phyloP scores from a whole-genome alignment of 2,888 invertebrate genomes.

The Caenorhabditis doughertyi region DNA sequence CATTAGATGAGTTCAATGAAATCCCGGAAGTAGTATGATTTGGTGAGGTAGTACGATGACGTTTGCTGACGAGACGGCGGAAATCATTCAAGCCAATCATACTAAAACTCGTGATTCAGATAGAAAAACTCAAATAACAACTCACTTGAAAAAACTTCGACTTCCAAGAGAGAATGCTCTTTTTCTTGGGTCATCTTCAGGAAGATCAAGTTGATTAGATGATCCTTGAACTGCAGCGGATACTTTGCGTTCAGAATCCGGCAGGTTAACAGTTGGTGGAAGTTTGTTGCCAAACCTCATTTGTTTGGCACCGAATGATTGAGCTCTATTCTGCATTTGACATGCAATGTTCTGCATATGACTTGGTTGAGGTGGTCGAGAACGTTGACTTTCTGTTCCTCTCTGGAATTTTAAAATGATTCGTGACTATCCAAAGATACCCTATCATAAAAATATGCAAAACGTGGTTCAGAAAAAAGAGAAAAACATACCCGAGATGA shows the following conservation, averaged over 20 bases:
- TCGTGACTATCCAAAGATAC: neutral
- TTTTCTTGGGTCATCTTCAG: constrained; percentile 73
- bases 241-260: constrained; percentile 38
- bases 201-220: constrained; percentile 43
- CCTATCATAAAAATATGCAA: neutral
- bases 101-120: constrained; percentile 14
- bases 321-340: constrained; percentile 39
- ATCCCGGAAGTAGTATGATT: constrained; percentile 56
- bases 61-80: constrained; percentile 55
- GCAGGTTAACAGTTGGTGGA: constrained; percentile 65
- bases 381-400: constrained; percentile 16
- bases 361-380: constrained; percentile 7
- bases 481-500: constrained; percentile 66
- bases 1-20: constrained; percentile 60
- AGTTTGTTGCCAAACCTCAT: constrained; percentile 19
- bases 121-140: neutral
- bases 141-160: constrained; percentile 72
- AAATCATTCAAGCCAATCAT: constrained; percentile 58
- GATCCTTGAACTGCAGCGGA: constrained; percentile 21
- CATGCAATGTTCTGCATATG: constrained; percentile 45
- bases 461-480: neutral
- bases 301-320: constrained; percentile 42
- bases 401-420: constrained; percentile 1
- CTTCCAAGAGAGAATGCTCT: constrained; percentile 78
- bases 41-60: constrained; percentile 57